These are phyloP conservation scores for Uropetala carovei DNA, from an alignment of 2,888 invertebrate species.

Conservation along the genomic window DNA sequence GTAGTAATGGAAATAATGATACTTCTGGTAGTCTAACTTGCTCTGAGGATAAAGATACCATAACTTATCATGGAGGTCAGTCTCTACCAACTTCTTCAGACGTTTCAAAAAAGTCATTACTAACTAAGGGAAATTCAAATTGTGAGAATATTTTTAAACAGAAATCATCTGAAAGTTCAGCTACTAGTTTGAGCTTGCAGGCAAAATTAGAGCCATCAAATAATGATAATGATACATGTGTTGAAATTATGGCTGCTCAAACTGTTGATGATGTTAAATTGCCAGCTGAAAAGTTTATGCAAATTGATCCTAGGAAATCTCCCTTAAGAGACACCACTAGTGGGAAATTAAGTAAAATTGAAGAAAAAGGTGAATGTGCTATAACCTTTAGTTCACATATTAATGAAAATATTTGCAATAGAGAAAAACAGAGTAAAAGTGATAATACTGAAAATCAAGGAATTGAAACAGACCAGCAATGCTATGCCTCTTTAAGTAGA, in stretches of 20 bases:
- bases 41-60: background rate
- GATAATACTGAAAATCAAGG: background rate
- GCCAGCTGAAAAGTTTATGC: background rate
- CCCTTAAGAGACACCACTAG: background rate
- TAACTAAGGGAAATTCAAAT: too few relatives aligned
- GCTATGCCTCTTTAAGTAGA: conserved; percentile 55
- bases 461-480: background rate
- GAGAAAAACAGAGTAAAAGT: background rate
- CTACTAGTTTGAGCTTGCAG: background rate
- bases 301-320: background rate
- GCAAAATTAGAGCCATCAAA: background rate
- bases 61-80: background rate
- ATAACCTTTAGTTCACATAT: background rate
- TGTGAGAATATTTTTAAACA: too few relatives aligned
- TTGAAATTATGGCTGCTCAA: background rate
- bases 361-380: background rate
- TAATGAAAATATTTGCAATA: background rate
- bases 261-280: background rate
- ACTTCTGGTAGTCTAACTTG: background rate
- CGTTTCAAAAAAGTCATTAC: background rate
- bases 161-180: background rate
- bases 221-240: background rate
- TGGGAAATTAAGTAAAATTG: too few relatives aligned
- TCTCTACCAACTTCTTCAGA: background rate
- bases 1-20: background rate